Evolutionary conservation across 2,888 invertebrate genomes (phyloP), one percentile per base, ranked within the genome.

Genomic region (Pristionchus arcanus): DNA sequence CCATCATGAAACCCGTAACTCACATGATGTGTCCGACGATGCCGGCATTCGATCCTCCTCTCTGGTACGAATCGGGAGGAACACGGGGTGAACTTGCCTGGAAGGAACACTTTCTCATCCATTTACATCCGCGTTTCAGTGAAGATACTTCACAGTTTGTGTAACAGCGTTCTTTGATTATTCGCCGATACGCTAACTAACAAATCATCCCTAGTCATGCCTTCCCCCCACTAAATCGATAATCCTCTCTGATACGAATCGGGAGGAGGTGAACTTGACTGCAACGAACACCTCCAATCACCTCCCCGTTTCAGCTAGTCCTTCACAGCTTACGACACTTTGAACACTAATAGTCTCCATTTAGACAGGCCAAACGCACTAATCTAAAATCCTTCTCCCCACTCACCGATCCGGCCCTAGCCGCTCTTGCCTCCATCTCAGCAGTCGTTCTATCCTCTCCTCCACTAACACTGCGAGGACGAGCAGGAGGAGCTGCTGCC

Each of bases 401-500:
- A 63, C 87, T 68, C 25, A 87, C 87, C 66, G 87, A 87, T 87
- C 87, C 87, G 15, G 87, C 87, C 28, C 87, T 87, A 0, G 55
- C 59, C 2, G 31, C 42, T 68, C 87, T 42, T 21, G 53, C 37
- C 28, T 53, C 53, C 28, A 68, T 87, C 49, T 49, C 87, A 1
- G 42, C 53, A 9, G 21, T 21, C 16, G n/a, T 42, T 87, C 68
- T 68, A 11, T 81, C 83, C 37, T 89, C 89, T 53, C 37, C 83
- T 28, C 83, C 89, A 68, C 81, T 53, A 3, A 89, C 89, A 83
- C 81, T 83, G 81, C 89, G 89, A 16, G 89, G 89, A 66, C 89
- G 81, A 28, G 89, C 37, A 49, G 89, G 81, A 28, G 49, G n/a
- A 28, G 81, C 19, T 11, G 49, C 81, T 3, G 59, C 55, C 25